phyloP scores from a whole-genome alignment of 2,797 vertebrate genomes.

The Loris lydekkerianus region DNA sequence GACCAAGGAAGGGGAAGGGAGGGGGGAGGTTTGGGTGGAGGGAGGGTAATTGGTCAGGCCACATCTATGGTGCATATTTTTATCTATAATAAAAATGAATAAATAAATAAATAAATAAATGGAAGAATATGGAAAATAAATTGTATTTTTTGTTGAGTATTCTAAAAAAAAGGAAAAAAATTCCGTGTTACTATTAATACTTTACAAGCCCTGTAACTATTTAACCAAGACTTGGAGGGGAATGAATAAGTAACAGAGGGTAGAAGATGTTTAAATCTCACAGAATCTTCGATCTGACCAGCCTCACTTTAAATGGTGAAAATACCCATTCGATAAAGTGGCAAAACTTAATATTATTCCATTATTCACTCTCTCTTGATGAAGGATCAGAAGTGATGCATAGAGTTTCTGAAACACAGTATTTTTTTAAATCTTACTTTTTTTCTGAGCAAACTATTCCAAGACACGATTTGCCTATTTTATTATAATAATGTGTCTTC shows the following conservation, averaged over 20 bases:
- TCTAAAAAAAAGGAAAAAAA: background rate
- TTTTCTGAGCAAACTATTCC: slow-evolving; percentile 68
- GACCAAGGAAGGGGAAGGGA: too few relatives aligned
- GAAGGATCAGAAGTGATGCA: slow-evolving; percentile 62
- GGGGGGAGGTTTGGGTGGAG: too few relatives aligned
- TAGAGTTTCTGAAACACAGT: slow-evolving; percentile 28
- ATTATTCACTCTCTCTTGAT: slow-evolving; percentile 71
- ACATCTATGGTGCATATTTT: too few relatives aligned
- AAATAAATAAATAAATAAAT: too few relatives aligned
- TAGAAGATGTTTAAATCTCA: slow-evolving; percentile 65
- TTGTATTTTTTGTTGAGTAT: too few relatives aligned
- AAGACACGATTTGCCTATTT: slow-evolving; percentile 61
- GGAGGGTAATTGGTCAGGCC: too few relatives aligned
- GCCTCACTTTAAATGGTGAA: slow-evolving; percentile 67
- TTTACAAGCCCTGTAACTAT: slow-evolving; percentile 65
- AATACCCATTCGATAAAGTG: slow-evolving; percentile 64
- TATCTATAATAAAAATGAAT: too few relatives aligned
- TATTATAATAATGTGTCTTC: slow-evolving; percentile 60
- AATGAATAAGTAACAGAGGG: slow-evolving; percentile 66
- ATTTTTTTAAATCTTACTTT: slow-evolving; percentile 59
- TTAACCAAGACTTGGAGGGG: slow-evolving; percentile 52
- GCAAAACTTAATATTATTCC: slow-evolving; percentile 68
- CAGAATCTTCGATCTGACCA: slow-evolving; percentile 21
- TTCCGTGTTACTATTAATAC: slow-evolving; percentile 23
- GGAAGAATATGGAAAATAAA: too few relatives aligned